These are phyloP conservation scores for Scomber scombrus DNA, from an alignment of 2,113 vertebrate genomes.

Conservation along the genomic window DNA sequence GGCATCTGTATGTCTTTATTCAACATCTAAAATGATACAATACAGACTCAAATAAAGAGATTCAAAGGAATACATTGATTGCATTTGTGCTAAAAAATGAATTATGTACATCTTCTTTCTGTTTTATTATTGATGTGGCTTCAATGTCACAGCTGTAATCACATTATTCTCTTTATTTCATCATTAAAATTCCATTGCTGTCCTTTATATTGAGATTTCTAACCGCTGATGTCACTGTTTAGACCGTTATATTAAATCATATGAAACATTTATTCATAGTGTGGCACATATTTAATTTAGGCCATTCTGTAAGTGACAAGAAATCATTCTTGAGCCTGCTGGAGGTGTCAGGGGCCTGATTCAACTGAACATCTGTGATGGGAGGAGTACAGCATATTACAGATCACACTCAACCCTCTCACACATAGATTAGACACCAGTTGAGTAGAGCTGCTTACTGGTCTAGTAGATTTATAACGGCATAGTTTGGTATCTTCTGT, in stretches of 20 bases:
- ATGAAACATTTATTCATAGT: conserved; percentile 52
- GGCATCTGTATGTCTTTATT: conserved; percentile 1
- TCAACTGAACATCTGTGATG: conserved; percentile 44
- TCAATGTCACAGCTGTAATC: conserved; percentile 29
- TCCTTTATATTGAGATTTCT: conserved; percentile 7
- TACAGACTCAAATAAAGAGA: conserved; percentile 13
- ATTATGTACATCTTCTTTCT: conserved; percentile 10
- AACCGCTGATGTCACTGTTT: conserved; percentile 25
- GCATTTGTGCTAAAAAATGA: conserved; percentile 8
- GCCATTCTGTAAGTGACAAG: conserved; percentile 27
- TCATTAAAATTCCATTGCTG: conserved; percentile 18
- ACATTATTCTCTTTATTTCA: conserved; percentile 30
- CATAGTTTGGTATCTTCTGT: neutral
- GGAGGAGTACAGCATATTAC: conserved; percentile 32
- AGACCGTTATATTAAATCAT: conserved; percentile 31
- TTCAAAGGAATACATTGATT: neutral
- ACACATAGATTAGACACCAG: conserved; percentile 42
- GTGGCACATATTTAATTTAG: conserved; percentile 46
- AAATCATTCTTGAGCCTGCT: conserved; percentile 47
- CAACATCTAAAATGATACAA: neutral
- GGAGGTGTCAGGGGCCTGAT: conserved; percentile 38
- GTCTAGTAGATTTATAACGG: conserved; percentile 24
- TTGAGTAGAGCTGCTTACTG: conserved; percentile 11
- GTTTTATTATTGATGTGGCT: conserved; percentile 25
- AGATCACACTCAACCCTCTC: conserved; percentile 37